Evolutionary conservation across 2,888 invertebrate species (phyloP).

Genomic region (Eupithecia vulgata): DNA sequence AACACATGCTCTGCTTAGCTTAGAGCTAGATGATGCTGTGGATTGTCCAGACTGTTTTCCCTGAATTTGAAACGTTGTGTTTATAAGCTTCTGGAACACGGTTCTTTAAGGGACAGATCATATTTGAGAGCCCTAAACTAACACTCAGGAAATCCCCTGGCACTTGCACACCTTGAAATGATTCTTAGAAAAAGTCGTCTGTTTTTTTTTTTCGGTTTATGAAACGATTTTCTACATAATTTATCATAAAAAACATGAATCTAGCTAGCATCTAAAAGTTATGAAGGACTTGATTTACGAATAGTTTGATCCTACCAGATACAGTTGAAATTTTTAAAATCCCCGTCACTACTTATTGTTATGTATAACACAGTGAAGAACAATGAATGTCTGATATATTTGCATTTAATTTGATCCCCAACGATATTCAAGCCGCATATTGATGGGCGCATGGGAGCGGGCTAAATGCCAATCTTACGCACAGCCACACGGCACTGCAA

Average conservation of each 20-base stretch:
- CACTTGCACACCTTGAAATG: neutral
- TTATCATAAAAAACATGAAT: neutral
- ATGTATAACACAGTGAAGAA: neutral
- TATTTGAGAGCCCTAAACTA: neutral
- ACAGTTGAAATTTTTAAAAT: neutral
- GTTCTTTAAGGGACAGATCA: neutral
- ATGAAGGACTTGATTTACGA: neutral
- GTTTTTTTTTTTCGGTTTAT: neutral
- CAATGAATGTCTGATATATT: slow-evolving; percentile 11
- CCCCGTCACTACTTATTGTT: neutral
- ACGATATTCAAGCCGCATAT: slow-evolving; percentile 17
- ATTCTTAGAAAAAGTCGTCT: neutral
- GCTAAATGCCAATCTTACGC: slow-evolving; percentile 16
- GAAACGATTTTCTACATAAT: neutral
- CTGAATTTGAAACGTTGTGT: neutral
- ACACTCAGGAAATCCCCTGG: neutral
- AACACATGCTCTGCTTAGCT: neutral
- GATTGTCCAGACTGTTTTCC: neutral
- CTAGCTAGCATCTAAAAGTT: neutral
- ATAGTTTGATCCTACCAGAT: neutral
- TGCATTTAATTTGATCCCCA: slow-evolving; percentile 12
- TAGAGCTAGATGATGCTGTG: neutral
- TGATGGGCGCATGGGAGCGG: slow-evolving; percentile 14
- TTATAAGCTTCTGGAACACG: neutral
- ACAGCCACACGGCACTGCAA: slow-evolving; percentile 2